Evolutionary conservation across 1,140 invertebrate species (phyloP).

Genomic region (Drosophila novamexicana): DNA sequence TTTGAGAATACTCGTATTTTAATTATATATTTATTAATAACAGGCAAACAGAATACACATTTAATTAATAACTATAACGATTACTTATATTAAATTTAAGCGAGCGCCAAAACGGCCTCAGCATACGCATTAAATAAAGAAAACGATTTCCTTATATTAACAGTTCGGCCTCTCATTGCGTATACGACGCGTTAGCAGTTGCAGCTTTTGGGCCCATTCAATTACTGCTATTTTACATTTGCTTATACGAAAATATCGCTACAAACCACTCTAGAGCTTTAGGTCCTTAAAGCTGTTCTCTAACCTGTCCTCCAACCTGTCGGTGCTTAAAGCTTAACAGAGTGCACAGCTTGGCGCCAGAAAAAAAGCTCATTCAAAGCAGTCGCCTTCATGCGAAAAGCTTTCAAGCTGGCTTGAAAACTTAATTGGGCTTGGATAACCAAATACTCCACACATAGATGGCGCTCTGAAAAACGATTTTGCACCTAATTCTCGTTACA

Average conservation of each 20-base stretch:
- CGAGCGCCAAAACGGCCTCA: constrained; percentile 30
- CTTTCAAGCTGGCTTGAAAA: background rate
- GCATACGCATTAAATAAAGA: constrained; percentile 72
- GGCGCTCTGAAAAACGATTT: constrained; percentile 3
- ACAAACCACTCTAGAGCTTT: no score
- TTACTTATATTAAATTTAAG: constrained; percentile 71
- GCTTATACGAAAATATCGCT: no score
- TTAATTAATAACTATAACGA: constrained; percentile 74
- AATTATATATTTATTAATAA: constrained; percentile 55
- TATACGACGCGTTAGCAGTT: constrained; percentile 2
- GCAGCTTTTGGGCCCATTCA: background rate
- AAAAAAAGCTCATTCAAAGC: no score
- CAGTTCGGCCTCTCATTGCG: constrained; percentile 8
- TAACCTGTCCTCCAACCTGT: no score
- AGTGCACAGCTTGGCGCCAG: no score
- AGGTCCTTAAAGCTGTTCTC: background rate
- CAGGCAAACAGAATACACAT: constrained; percentile 37
- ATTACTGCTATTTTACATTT: background rate
- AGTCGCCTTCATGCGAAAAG: background rate
- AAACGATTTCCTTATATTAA: constrained; percentile 78
- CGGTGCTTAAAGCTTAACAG: constrained; percentile 1
- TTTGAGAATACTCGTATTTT: constrained; percentile 56
- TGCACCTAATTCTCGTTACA: background rate
- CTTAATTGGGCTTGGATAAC: no score
- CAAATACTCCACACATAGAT: constrained; percentile 6